Percentiles rank a stretch among this genome's conserved stretches.
Conservation (phyloP, 2,113 vertebrate genomes). For the Ammospiza caudacuta region DNA sequence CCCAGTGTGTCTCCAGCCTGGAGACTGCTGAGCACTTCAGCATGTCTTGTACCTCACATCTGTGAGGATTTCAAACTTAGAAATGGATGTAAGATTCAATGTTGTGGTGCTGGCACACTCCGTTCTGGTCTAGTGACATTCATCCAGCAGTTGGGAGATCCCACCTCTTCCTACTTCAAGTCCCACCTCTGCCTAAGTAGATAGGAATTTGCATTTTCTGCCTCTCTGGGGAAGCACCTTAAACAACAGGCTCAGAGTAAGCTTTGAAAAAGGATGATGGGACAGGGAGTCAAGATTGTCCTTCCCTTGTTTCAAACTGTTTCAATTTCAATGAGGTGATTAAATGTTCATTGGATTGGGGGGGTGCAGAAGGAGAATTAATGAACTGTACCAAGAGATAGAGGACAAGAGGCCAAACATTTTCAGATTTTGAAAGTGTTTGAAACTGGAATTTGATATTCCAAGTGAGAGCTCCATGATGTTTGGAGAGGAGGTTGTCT, state of each 20-base stretch:
- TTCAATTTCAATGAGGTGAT: neutral
- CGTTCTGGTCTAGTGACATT: neutral
- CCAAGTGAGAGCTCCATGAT: neutral
- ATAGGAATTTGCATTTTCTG: too few relatives aligned
- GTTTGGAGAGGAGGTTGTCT: neutral
- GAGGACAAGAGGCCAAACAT: neutral
- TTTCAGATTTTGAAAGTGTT: neutral
- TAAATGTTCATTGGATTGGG: neutral
- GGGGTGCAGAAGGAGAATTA: neutral
- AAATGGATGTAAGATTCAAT: neutral
- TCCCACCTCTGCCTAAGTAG: neutral
- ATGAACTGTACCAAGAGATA: neutral
- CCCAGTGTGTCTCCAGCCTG: neutral
- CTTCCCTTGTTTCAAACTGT: neutral
- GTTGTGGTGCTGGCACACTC: rapidly evolving
- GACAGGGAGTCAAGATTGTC: neutral
- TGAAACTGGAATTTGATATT: neutral
- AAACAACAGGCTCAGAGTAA: neutral
- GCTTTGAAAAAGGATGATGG: neutral
- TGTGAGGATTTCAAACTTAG: neutral
- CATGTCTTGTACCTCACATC: neutral
- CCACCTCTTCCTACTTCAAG: neutral
- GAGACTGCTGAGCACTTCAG: neutral
- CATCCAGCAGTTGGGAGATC: neutral
- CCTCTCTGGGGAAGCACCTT: neutral